Conservation (phyloP, 2,113 vertebrate genomes). For the Austrofundulus limnaeus region DNA sequence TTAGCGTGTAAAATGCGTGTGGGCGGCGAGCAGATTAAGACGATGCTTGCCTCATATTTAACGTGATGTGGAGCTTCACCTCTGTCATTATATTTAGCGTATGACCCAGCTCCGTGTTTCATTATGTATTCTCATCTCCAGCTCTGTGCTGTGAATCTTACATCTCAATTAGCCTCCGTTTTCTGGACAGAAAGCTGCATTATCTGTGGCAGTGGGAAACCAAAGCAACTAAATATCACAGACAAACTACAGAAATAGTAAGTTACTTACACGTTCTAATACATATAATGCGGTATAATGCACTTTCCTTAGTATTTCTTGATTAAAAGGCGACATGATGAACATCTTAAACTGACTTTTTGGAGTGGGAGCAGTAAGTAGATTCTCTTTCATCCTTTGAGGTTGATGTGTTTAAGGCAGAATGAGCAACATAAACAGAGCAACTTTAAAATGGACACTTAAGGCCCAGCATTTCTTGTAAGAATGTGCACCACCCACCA, state of each 20-base stretch:
- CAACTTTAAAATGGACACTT: no score
- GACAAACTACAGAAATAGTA: conserved; percentile 3
- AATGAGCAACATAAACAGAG: no score
- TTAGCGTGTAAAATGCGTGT: conserved; percentile 40
- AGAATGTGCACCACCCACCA: no score
- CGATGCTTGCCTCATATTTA: conserved; percentile 59
- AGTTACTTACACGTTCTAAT: conserved; percentile 1
- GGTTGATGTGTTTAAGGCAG: no score
- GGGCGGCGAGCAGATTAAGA: conserved; percentile 64
- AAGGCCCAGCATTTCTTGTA: no score
- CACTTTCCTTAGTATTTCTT: not conserved
- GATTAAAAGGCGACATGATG: no score
- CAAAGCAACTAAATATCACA: conserved; percentile 24
- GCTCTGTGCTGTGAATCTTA: conserved; percentile 62
- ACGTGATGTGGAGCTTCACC: conserved; percentile 66
- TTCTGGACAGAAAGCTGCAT: conserved; percentile 56
- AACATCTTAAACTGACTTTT: no score
- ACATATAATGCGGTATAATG: not conserved
- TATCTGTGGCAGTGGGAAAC: conserved; percentile 48
- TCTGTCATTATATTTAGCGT: conserved; percentile 75
- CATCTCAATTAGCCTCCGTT: conserved; percentile 70
- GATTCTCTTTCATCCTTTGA: no score
- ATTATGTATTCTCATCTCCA: conserved; percentile 64
- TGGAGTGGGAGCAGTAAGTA: no score
- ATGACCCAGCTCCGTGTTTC: conserved; percentile 60